These are phyloP conservation scores for Atherinomorus stipes DNA, from an alignment of 2,113 vertebrate species.

Conservation along the genomic window DNA sequence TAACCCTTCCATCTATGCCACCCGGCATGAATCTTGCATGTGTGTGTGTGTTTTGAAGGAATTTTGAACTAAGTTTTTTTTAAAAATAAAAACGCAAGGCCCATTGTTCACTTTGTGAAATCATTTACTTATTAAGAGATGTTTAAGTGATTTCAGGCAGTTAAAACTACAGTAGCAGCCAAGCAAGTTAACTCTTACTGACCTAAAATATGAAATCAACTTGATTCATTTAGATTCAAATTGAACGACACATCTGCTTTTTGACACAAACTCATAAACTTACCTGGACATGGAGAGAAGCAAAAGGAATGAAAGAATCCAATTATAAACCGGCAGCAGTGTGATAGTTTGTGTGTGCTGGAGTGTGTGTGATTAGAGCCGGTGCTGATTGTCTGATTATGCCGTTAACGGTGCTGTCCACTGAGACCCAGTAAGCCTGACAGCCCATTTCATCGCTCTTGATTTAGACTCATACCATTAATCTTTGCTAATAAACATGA, in stretches of 20 bases:
- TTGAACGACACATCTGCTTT: conserved; percentile 10
- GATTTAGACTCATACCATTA: conserved; percentile 32
- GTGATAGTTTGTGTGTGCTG: conserved; percentile 5
- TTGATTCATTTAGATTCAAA: conserved; percentile 31
- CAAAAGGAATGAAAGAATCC: neutral
- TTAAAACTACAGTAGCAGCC: neutral
- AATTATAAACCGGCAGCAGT: neutral
- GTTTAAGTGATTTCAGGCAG: too few relatives aligned
- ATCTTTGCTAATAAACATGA: conserved; percentile 3
- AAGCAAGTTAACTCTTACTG: neutral
- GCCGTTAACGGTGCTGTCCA: conserved; percentile 37
- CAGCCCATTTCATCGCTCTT: conserved; percentile 45
- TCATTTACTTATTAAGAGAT: too few relatives aligned
- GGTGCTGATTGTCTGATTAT: conserved; percentile 56
- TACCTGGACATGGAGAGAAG: neutral
- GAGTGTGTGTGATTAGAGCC: conserved; percentile 19
- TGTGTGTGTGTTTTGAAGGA: too few relatives aligned
- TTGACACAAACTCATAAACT: conserved; percentile 15
- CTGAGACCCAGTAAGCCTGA: conserved; percentile 27
- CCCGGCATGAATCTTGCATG: too few relatives aligned
- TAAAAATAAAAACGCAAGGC: too few relatives aligned
- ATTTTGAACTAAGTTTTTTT: too few relatives aligned
- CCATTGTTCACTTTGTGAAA: too few relatives aligned
- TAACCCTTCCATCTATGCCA: too few relatives aligned
- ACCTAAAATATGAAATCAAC: conserved; percentile 34